Evolutionary conservation across 2,113 vertebrate genomes (phyloP).

Genomic region (Leptobrachium leishanense): DNA sequence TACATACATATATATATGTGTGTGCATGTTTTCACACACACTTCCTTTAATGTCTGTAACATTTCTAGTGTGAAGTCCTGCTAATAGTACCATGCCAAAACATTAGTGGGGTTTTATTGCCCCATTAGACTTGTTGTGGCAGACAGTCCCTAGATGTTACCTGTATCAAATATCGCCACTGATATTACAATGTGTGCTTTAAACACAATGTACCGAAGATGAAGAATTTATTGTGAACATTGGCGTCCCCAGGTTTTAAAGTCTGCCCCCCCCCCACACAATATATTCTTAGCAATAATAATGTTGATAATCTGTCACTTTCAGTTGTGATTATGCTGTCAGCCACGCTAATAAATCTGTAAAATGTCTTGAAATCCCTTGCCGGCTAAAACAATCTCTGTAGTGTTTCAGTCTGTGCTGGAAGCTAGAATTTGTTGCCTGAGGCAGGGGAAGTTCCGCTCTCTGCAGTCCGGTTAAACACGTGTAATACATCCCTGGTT

Average conservation of each 20-base stretch:
- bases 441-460: slow-evolving; percentile 57
- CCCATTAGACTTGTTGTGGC: no score
- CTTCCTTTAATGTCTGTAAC: no score
- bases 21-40: no score
- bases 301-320: slow-evolving; percentile 70
- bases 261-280: slow-evolving; percentile 48
- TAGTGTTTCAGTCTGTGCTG: slow-evolving; percentile 62
- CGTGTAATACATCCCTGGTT: slow-evolving; percentile 44
- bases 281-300: slow-evolving; percentile 59
- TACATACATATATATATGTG: no score
- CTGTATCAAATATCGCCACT: no score
- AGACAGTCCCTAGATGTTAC: no score
- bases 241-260: background rate
- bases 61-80: no score
- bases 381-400: slow-evolving; percentile 63
- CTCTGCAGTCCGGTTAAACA: slow-evolving; percentile 52
- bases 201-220: background rate
- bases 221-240: background rate
- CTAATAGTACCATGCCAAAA: no score
- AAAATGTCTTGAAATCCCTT: slow-evolving; percentile 69
- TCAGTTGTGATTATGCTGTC: slow-evolving; percentile 72
- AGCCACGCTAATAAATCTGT: slow-evolving; percentile 70
- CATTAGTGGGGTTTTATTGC: no score
- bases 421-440: slow-evolving; percentile 55
- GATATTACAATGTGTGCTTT: background rate